phyloP scores from a whole-genome alignment of 2,113 vertebrate genomes.

The Tichodroma muraria region DNA sequence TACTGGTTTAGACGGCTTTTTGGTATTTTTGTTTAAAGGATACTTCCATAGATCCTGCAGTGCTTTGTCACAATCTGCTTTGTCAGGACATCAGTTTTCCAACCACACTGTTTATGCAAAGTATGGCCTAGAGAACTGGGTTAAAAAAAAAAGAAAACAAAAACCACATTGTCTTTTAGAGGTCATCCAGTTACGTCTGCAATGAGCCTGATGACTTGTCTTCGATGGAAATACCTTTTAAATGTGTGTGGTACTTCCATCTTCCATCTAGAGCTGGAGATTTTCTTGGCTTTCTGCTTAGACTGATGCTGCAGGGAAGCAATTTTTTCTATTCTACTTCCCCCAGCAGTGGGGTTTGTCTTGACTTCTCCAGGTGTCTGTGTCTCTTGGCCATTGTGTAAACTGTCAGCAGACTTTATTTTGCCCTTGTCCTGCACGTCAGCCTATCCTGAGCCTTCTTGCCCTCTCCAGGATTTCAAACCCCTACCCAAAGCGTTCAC shows the following conservation, averaged over 20 bases:
- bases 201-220: neutral
- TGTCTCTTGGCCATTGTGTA: neutral
- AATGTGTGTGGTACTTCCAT: neutral
- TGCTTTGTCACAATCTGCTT: neutral
- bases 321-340: neutral
- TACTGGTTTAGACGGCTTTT: neutral
- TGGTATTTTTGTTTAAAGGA: neutral
- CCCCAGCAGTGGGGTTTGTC: neutral
- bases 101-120: neutral
- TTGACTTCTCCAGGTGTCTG: neutral
- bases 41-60: neutral
- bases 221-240: neutral
- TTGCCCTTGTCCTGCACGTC: neutral
- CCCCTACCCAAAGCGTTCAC: constrained; percentile 51
- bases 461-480: neutral
- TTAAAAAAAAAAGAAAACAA: too few species aligned
- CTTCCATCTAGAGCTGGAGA: neutral
- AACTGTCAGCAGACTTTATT: neutral
- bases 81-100: neutral
- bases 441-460: neutral
- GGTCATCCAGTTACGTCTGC: neutral
- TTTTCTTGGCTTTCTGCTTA: neutral
- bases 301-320: neutral
- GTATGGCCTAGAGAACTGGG: neutral
- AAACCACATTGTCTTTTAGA: neutral